Percentiles rank a stretch among this genome's conserved stretches.
phyloP scores from a whole-genome alignment of 2,113 vertebrate genomes.

The Micromys minutus region DNA sequence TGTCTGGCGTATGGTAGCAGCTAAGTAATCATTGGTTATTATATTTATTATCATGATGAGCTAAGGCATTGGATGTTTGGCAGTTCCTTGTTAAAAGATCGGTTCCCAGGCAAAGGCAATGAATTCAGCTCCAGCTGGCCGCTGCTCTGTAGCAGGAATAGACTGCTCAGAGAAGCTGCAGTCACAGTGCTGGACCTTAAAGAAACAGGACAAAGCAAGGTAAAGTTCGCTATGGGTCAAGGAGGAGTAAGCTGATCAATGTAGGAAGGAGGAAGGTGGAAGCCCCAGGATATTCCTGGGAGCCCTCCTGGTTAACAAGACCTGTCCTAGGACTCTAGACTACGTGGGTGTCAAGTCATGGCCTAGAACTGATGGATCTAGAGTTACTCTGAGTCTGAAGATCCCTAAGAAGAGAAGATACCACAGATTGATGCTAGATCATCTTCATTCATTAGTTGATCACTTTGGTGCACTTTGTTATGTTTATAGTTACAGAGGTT shows the following conservation, averaged over 20 bases:
- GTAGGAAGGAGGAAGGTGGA: neutral
- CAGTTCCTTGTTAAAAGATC: conserved; percentile 34
- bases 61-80: conserved; percentile 8
- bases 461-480: neutral
- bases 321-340: neutral
- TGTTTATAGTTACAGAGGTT: neutral
- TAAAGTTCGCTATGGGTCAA: neutral
- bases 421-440: neutral
- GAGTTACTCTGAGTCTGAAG: neutral
- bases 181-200: neutral
- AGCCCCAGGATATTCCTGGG: fast-evolving
- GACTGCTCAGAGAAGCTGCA: neutral
- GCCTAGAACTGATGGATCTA: neutral
- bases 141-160: neutral
- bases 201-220: neutral
- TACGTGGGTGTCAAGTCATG: neutral
- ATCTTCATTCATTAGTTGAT: neutral
- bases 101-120: neutral
- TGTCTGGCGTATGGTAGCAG: neutral
- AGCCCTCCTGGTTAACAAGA: neutral
- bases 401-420: neutral
- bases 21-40: conserved; percentile 58
- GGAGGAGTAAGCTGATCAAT: neutral
- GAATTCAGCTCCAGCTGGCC: neutral
- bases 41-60: conserved; percentile 43